phyloP scores from a whole-genome alignment of 2,113 vertebrate genomes.

The Pteropus alecto region DNA sequence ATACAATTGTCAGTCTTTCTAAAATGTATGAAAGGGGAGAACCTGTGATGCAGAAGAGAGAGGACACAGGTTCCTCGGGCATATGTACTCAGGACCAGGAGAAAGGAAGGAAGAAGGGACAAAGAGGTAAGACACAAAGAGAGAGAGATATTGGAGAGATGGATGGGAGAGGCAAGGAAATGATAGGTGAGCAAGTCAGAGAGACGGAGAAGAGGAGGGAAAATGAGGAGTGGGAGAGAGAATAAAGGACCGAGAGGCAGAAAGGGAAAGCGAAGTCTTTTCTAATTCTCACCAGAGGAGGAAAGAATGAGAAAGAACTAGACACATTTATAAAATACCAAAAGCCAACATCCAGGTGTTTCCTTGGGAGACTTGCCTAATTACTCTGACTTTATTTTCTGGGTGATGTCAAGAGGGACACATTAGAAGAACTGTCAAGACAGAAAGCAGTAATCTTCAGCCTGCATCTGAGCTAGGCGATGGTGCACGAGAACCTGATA shows the following conservation, averaged over 20 bases:
- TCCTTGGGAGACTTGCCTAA: slow-evolving; percentile 32
- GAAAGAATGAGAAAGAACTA: not conserved
- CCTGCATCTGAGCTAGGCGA: not conserved
- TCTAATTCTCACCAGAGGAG: not conserved
- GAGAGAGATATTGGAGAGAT: not conserved
- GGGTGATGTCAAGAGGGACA: not conserved
- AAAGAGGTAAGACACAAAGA: not conserved
- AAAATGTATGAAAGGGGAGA: not conserved
- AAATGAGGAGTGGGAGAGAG: not conserved
- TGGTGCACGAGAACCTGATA: fast-evolving
- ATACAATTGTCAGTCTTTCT: not conserved
- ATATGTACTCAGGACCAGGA: not conserved
- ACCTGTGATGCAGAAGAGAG: not conserved
- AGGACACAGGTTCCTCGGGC: not conserved
- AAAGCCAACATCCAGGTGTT: not conserved
- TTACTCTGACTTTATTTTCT: not conserved
- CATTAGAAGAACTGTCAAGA: not conserved
- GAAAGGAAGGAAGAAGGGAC: not conserved
- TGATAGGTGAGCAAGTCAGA: not conserved
- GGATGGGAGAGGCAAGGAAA: not conserved
- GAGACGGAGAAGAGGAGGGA: not conserved
- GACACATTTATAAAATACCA: not conserved
- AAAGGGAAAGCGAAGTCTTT: not conserved
- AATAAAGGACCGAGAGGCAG: not conserved
- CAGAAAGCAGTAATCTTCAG: not conserved